Percentiles rank a stretch among this genome's conserved stretches.
These are phyloP conservation scores for Auanema freiburgensis DNA, from an alignment of 2,888 invertebrate genomes.

Conservation along the genomic window DNA sequence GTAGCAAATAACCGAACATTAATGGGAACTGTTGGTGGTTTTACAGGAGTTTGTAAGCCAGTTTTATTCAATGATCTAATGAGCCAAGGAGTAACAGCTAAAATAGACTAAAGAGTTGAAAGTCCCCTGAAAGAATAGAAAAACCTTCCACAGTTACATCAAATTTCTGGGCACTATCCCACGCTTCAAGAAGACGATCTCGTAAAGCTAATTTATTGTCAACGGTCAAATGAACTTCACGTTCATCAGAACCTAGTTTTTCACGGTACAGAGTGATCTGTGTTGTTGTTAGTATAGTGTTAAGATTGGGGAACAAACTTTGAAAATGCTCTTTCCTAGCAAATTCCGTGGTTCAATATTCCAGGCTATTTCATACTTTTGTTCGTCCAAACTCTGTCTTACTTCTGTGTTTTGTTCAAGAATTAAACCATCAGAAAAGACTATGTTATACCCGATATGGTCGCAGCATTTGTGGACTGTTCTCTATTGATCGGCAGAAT, in stretches of 20 bases:
- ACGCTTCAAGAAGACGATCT: conserved; percentile 41
- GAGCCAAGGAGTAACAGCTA: conserved; percentile 54
- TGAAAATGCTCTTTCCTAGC: conserved; percentile 38
- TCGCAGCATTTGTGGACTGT: conserved; percentile 13
- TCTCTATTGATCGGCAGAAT: conserved; percentile 14
- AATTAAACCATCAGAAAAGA: neutral
- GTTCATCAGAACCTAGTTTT: conserved; percentile 32
- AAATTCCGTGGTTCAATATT: conserved; percentile 31
- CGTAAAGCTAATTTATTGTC: conserved; percentile 45
- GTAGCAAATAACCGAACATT: conserved; percentile 56
- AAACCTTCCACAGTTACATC: conserved; percentile 51
- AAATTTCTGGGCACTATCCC: conserved; percentile 59
- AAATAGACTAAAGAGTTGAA: neutral
- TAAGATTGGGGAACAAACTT: conserved; percentile 21
- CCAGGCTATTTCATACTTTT: conserved; percentile 48
- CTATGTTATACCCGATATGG: conserved; percentile 7
- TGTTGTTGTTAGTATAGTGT: neutral
- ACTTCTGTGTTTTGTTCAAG: neutral
- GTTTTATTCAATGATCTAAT: conserved; percentile 46
- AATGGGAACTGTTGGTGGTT: conserved; percentile 56
- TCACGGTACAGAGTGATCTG: conserved; percentile 34
- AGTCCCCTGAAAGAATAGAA: neutral
- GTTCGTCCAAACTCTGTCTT: conserved; percentile 7
- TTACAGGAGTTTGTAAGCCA: conserved; percentile 57
- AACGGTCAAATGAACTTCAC: conserved; percentile 34